Percentiles rank a stretch among this genome's conserved stretches.
Evolutionary conservation across 2,888 invertebrate species (phyloP).

Genomic region (Hyles lineata): DNA sequence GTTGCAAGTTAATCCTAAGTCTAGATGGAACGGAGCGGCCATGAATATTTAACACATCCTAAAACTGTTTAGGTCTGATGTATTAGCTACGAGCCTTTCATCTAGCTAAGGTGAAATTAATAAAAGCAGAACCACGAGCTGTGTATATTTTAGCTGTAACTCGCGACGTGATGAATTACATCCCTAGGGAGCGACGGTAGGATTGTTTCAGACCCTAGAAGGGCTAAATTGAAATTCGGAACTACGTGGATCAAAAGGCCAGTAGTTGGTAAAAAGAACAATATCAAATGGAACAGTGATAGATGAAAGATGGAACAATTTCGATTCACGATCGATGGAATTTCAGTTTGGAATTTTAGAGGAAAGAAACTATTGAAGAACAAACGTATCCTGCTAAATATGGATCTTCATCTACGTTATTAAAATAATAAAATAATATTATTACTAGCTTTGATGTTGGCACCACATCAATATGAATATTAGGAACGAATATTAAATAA

Average conservation of each 20-base stretch:
- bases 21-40: neutral
- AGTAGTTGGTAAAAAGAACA: neutral
- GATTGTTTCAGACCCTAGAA: neutral
- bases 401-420: too few relatives aligned
- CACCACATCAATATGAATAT: too few relatives aligned
- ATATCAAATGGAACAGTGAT: constrained; percentile 15
- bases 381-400: too few relatives aligned
- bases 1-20: neutral
- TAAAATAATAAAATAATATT: too few relatives aligned
- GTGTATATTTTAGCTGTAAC: neutral
- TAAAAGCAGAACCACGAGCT: neutral
- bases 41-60: constrained; percentile 18
- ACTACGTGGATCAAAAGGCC: neutral
- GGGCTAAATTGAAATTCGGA: neutral
- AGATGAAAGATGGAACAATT: constrained; percentile 21
- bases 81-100: constrained; percentile 3
- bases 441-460: too few relatives aligned
- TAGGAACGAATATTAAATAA: neutral
- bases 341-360: neutral
- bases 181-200: neutral
- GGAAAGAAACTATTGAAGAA: neutral
- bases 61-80: constrained; percentile 20
- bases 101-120: constrained; percentile 9
- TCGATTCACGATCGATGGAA: constrained; percentile 22
- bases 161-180: constrained; percentile 6